Evolutionary conservation across 2,888 invertebrate species (phyloP), one percentile per base, ranked within the genome.

Genomic region (Tinea pellionella): DNA sequence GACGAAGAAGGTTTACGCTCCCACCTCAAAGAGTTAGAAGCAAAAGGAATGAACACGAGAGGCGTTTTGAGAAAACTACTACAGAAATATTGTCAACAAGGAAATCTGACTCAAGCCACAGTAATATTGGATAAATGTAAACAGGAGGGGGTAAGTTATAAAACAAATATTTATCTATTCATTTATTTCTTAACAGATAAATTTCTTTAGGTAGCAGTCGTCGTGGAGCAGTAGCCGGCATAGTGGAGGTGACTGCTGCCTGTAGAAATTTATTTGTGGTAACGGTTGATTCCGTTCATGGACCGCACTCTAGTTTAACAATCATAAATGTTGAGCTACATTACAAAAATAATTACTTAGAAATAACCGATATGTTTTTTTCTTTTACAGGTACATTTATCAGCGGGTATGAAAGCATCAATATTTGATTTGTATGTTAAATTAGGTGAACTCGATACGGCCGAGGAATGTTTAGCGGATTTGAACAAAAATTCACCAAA

Each of bases 331-430:
- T n/a, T n/a, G n/a, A n/a, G n/a, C n/a, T n/a, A n/a, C n/a, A n/a
- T n/a, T n/a, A n/a, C n/a, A n/a, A n/a, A n/a, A n/a, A n/a, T n/a
- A n/a, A n/a, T n/a, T n/a, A n/a, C n/a, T n/a, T n/a, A n/a, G n/a
- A n/a, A n/a, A n/a, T n/a, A n/a, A n/a, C n/a, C n/a, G n/a, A n/a
- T n/a, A n/a, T n/a, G n/a, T n/a, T n/a, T n/a, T n/a, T n/a, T n/a
- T n/a, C n/a, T n/a, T 43, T 37, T 37, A 1, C 37, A 88, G 88
- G 75, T 91, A 1, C 78, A 86, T 42, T 72, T 89, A 29, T 90
- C 92, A 63, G 86, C 91, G 0, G 93, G 92, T 1, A 92, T 93
- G 91, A 88, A 90, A 67, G 89, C 91, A 0, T 78, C 89, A 0
- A 85, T 92, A 57, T 88, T 93, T 63, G 89, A 92, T 63, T 71